These are phyloP conservation scores for Lagodon rhomboides DNA, from an alignment of 2,797 vertebrate species.

Conservation along the genomic window DNA sequence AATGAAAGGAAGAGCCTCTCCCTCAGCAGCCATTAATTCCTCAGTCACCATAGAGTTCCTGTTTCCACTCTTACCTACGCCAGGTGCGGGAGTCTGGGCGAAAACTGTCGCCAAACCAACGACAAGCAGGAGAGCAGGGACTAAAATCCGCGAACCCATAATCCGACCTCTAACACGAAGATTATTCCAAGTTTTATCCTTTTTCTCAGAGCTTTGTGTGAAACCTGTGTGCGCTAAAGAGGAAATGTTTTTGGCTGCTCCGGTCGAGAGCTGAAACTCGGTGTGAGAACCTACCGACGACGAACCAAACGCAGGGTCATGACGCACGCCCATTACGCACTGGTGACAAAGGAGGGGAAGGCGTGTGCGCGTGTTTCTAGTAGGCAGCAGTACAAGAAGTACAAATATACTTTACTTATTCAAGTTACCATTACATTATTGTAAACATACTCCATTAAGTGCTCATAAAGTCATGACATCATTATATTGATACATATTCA, in stretches of 20 bases:
- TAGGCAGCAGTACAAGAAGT: not conserved
- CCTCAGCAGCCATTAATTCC: not conserved
- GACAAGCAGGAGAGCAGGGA: conserved; percentile 68
- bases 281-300: conserved; percentile 20
- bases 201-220: not conserved
- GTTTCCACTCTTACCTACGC: conserved; percentile 58
- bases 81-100: conserved; percentile 66
- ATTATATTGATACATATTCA: not conserved
- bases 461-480: too few species aligned
- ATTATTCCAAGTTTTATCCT: not conserved
- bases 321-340: conserved; percentile 69
- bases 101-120: conserved; percentile 63
- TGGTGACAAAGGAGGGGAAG: conserved; percentile 9
- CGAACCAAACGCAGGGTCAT: conserved; percentile 36
- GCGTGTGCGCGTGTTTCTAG: conserved; percentile 12
- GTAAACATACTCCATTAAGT: not conserved
- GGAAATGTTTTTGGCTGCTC: not conserved
- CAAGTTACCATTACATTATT: not conserved
- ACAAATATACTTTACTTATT: not conserved
- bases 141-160: conserved; percentile 67
- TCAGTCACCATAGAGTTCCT: not conserved
- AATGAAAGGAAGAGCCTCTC: not conserved
- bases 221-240: not conserved
- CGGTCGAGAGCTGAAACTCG: conserved; percentile 4
- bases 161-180: not conserved